Evolutionary conservation across 2,797 vertebrate species (phyloP).

Genomic region (Phalloptychus januarius): DNA sequence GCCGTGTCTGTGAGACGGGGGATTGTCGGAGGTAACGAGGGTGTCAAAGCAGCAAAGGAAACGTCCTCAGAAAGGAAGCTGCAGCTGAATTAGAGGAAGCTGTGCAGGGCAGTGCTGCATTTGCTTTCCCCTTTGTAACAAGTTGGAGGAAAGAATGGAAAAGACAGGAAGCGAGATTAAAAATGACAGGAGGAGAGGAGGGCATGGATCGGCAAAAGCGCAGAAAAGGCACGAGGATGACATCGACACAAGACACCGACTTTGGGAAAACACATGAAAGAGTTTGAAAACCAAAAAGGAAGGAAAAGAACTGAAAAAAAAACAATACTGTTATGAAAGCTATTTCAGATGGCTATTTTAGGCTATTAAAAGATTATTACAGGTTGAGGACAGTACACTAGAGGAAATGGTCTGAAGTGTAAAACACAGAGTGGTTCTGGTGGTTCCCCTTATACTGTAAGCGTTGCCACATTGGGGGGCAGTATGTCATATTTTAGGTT

Average conservation of each 20-base stretch:
- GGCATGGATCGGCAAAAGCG: not conserved
- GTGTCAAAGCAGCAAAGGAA: conserved; percentile 70
- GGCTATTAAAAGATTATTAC: conserved; percentile 33
- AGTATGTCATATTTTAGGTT: conserved; percentile 29
- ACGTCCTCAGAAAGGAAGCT: conserved; percentile 75
- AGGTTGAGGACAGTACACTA: conserved; percentile 17
- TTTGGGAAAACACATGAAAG: not conserved
- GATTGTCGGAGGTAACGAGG: conserved; percentile 36
- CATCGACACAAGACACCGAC: not conserved
- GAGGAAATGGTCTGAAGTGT: conserved; percentile 39
- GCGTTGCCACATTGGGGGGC: conserved; percentile 60
- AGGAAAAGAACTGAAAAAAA: conserved; percentile 7
- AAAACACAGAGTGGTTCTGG: conserved; percentile 45
- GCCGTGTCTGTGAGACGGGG: conserved; percentile 4
- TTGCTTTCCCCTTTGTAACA: conserved; percentile 59
- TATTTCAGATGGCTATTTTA: conserved; percentile 11
- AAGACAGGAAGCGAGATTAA: conserved; percentile 23
- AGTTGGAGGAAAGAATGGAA: conserved; percentile 32
- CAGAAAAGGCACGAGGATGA: conserved; percentile 4
- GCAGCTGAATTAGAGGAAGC: conserved; percentile 79
- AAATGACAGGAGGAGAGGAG: not conserved
- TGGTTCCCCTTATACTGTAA: conserved; percentile 60
- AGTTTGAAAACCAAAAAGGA: not conserved
- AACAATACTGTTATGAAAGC: conserved; percentile 9
- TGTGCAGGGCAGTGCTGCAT: conserved; percentile 53